Base-by-base conservation (phyloP, 1,140 invertebrate species). In the Globodera ellingtonae region DNA sequence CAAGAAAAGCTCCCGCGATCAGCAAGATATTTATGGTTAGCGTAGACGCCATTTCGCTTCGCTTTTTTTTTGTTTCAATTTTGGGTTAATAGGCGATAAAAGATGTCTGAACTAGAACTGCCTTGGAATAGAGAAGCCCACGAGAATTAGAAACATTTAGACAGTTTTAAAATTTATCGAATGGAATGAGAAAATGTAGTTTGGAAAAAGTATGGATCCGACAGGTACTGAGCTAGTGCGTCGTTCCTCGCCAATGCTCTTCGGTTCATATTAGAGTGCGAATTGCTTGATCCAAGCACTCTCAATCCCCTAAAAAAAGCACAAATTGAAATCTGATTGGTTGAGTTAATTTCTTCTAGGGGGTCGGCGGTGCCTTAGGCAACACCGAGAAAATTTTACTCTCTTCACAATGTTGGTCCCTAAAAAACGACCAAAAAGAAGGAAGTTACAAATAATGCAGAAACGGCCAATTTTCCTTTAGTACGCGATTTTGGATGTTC, bases 221-320 rank as follows among this genome's bases (percentile, higher is more conserved):
- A 18, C 48, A 81, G 77, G 21, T 81, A 75, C 24, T 52, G 76
- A 18, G 67, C 79, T 46, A 81, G 47, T 24, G 65, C 52, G 50
- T 66, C 62, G 47, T 59, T 81, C 56, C 47, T 46, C 13, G 80
- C 80, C 35, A 81, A 46, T 50, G 80, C 75, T 59, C 80, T 78
- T 48, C 69, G 56, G 13, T 70, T 73, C 44, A 78, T 80, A 62
- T 81, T 72, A 67, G 48, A 18, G 48, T 81, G 56, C 5, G 56
- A 46, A n/a, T 81, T 81, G 48, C 80, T 77, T 24, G 80, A 48
- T n/a, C 80, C 80, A 21, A 81, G 80, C 8, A 81, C 79, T 80
- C 59, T 56, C 50, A 81, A 24, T 35, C 80, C 80, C 6, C 80
- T 81, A 15, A 80, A 80, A 80, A 47, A 5, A 13, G n/a, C 48